phyloP scores from a whole-genome alignment of 1,140 invertebrate species.

The Ruditapes philippinarum region DNA sequence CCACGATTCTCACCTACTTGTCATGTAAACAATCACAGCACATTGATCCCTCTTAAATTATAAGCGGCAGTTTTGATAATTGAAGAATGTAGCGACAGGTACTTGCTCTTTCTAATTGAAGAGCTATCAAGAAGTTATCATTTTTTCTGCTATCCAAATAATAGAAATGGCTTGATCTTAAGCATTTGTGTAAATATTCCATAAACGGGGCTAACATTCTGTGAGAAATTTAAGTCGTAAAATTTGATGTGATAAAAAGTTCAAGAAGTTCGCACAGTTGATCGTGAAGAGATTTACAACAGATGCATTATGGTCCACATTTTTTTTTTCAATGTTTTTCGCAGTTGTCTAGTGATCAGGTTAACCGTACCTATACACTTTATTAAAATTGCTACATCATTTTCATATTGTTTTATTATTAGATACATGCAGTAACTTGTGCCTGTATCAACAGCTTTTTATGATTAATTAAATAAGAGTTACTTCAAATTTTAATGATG shows the following conservation, averaged over 20 bases:
- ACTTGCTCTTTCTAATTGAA: not conserved
- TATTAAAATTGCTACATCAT: no score
- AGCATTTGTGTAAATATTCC: constrained; percentile 23
- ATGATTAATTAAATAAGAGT: no score
- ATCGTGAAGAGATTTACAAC: not conserved
- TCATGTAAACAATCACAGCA: not conserved
- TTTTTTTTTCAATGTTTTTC: not conserved
- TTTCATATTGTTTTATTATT: no score
- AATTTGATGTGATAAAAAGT: not conserved
- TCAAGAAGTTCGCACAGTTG: not conserved
- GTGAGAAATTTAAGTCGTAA: not conserved
- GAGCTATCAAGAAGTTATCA: constrained; percentile 20
- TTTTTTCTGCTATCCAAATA: constrained; percentile 26
- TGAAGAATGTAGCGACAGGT: not conserved
- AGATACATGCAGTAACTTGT: no score
- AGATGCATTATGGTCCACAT: not conserved
- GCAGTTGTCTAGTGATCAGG: no score
- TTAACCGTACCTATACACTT: no score
- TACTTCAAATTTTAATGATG: no score
- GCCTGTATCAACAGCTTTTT: no score
- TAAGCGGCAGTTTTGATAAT: not conserved
- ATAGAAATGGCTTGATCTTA: not conserved
- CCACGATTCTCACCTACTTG: constrained; percentile 9
- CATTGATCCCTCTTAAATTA: not conserved
- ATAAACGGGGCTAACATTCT: constrained; percentile 4